phyloP scores from a whole-genome alignment of 2,888 invertebrate species.

The Electrophaes corylata region DNA sequence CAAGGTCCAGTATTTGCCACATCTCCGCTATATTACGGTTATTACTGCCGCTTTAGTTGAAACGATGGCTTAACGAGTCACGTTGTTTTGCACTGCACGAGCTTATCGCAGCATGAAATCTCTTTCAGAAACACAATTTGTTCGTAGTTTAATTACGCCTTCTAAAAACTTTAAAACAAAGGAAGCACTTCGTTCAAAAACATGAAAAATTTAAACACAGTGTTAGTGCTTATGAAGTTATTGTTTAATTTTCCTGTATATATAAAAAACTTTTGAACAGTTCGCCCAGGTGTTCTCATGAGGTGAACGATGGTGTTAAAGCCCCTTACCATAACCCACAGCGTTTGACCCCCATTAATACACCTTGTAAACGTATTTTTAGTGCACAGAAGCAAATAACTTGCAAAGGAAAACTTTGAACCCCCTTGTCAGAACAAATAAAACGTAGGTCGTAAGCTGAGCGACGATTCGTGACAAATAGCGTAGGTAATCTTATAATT shows the following conservation, averaged over 20 bases:
- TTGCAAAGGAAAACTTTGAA: too few relatives aligned
- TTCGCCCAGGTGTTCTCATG: too few relatives aligned
- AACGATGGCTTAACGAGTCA: constrained; percentile 1
- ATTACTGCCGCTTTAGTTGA: background rate
- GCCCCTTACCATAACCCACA: too few relatives aligned
- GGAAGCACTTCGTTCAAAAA: too few relatives aligned
- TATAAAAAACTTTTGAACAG: too few relatives aligned
- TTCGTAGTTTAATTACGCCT: constrained; percentile 3
- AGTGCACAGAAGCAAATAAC: too few relatives aligned
- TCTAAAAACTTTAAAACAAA: background rate
- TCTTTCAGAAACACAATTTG: constrained; percentile 19
- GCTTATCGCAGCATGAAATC: constrained; percentile 11
- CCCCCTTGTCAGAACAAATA: background rate
- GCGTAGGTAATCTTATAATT: constrained; percentile 9
- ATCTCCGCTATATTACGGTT: background rate
- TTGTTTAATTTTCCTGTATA: too few relatives aligned
- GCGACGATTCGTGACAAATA: constrained; percentile 7
- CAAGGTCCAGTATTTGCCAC: background rate
- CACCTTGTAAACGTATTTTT: too few relatives aligned
- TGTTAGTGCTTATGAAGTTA: too few relatives aligned
- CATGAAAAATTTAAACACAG: too few relatives aligned
- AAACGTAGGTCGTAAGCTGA: background rate
- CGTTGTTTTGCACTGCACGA: constrained; percentile 11
- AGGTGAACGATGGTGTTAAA: too few relatives aligned
- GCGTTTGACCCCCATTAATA: too few relatives aligned